Conservation (phyloP, 2,888 invertebrate species). For the Panorpa germanica region DNA sequence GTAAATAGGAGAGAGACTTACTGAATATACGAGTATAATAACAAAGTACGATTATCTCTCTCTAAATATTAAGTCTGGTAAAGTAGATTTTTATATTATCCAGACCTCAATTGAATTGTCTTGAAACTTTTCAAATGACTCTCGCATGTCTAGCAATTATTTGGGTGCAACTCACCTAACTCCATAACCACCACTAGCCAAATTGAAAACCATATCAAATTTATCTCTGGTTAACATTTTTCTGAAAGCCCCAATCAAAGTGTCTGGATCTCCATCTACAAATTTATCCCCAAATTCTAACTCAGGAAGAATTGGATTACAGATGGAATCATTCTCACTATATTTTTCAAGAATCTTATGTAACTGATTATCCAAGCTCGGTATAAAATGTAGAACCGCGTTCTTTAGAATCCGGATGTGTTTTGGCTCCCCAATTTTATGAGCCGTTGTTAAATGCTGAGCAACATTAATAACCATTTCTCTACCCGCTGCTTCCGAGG, state of each 20-base stretch:
- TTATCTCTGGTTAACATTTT: conserved; percentile 41
- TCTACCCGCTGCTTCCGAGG: conserved; percentile 64
- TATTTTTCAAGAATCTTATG: conserved; percentile 1
- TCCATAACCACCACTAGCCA: conserved; percentile 54
- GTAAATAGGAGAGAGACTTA: too few relatives aligned
- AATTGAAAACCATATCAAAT: conserved; percentile 52
- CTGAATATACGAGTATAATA: too few relatives aligned
- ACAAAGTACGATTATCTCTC: too few relatives aligned
- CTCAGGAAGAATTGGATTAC: conserved; percentile 21
- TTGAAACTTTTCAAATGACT: too few relatives aligned
- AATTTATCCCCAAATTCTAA: conserved; percentile 51
- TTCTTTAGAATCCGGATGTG: conserved; percentile 45
- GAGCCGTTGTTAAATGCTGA: conserved; percentile 58
- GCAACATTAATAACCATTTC: conserved; percentile 70
- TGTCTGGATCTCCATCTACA: conserved; percentile 22
- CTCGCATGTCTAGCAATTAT: conserved; percentile 7
- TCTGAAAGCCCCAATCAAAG: conserved; percentile 29
- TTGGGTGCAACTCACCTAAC: conserved; percentile 27
- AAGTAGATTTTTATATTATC: too few relatives aligned
- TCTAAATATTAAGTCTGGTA: too few relatives aligned
- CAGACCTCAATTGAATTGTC: too few relatives aligned
- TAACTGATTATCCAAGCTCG: conserved; percentile 19
- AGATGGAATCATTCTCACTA: conserved; percentile 18
- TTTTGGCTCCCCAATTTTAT: conserved; percentile 42
- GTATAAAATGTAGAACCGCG: conserved; percentile 63